A percentile compares a stretch with the other conserved stretches of the same genome.
phyloP scores from a whole-genome alignment of 23 tunicate species.

The Phallusia fumigata region DNA sequence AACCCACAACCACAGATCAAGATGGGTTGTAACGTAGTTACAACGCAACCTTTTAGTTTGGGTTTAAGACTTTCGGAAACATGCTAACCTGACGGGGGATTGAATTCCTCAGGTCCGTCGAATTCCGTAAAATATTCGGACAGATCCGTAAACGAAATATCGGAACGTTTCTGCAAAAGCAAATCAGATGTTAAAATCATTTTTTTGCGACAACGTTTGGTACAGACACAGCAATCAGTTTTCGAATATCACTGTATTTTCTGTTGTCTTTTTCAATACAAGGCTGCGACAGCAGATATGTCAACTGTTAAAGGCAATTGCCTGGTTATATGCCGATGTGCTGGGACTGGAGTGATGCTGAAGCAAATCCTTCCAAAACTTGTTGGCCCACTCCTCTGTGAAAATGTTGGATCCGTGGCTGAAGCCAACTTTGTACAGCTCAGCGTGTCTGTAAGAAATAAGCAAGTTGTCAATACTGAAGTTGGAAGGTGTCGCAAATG shows the following conservation, averaged over 20 bases:
- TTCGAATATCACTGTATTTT: background rate
- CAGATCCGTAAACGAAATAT: constrained; percentile 72
- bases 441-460: constrained; percentile 41
- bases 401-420: constrained; percentile 48
- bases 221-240: background rate
- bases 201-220: background rate
- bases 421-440: constrained; percentile 69
- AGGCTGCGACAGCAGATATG: background rate
- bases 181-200: background rate
- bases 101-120: background rate
- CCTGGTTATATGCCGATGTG: background rate
- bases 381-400: constrained; percentile 82
- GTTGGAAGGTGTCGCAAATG: no score
- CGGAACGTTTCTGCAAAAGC: constrained; percentile 32
- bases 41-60: no score
- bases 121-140: constrained; percentile 38
- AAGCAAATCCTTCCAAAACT: constrained; percentile 66
- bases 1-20: no score
- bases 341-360: background rate
- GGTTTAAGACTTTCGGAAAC: no score
- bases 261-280: background rate
- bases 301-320: background rate
- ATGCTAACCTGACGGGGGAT: background rate
- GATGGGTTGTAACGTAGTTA: no score
- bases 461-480: no score